Percentiles rank a stretch among this genome's conserved stretches.
These are phyloP conservation scores for Helogale parvula DNA, from an alignment of 2,113 vertebrate species.

Conservation along the genomic window DNA sequence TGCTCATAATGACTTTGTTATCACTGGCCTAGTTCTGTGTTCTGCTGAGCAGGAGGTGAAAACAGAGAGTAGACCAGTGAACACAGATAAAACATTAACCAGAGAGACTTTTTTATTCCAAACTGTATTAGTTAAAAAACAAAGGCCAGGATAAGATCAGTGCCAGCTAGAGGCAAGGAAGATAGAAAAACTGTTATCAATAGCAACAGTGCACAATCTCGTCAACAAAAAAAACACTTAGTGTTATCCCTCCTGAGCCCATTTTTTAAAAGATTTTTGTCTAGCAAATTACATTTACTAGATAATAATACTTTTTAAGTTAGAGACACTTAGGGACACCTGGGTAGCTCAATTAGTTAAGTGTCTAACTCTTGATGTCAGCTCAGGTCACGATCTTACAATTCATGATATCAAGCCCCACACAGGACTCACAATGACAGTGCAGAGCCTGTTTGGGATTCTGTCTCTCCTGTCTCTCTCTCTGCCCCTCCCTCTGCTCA, in stretches of 20 bases:
- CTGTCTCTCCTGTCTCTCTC: too few species aligned
- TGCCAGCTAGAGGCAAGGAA: conserved; percentile 27
- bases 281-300: neutral
- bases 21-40: neutral
- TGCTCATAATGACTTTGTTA: neutral
- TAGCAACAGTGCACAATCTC: neutral
- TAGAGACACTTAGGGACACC: neutral
- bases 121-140: neutral
- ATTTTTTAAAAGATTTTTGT: neutral
- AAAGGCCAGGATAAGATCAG: neutral
- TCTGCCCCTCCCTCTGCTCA: too few species aligned
- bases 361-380: too few species aligned
- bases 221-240: neutral
- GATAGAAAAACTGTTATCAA: too few species aligned
- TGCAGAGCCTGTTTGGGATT: too few species aligned
- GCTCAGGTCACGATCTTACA: too few species aligned
- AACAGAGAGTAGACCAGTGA: neutral
- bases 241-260: neutral
- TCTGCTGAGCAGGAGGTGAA: neutral
- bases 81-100: neutral
- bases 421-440: too few species aligned
- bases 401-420: too few species aligned
- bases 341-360: too few species aligned
- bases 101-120: neutral
- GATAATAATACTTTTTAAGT: neutral